Evolutionary conservation across 2,797 vertebrate species (phyloP), one percentile per base, ranked within the genome.

Genomic region (Parotocinclus haroldoi): DNA sequence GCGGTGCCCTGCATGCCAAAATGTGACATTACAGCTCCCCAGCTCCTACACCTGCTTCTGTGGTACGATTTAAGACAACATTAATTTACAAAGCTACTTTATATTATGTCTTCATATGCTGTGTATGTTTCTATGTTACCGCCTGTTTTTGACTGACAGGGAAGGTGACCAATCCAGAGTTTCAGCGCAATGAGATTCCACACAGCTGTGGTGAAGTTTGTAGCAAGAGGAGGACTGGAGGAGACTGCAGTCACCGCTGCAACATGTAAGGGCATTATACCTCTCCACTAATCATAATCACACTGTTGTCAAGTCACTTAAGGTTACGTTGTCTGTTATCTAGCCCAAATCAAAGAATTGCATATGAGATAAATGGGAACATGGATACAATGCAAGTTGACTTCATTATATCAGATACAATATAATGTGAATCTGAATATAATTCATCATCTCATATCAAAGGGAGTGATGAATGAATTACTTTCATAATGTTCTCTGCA

Each of bases 191-290:
- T 76, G 96, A 99, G 91, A 99, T 99, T 81, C 97, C 97, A 45
- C 96, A 99, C 86, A 99, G 96, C 86, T 99, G 97, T 84, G 97
- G 96, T 37, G 96, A 99, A 45, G 93, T 99, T 81, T 99, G 97
- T 87, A 93, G 95, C 69, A 99, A 93, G 89, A 96, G 92, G 84
- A 92, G 95, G 67, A 91, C 92, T 42, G 88, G 92, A 71, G 84
- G 84, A 64, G 93, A 95, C 81, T 99, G 97, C 79, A 94, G 91
- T 60, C 97, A 99, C 80, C 91, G 93, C 71, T 99, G 97, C 85
- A 99, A 98, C 82, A 98, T 99, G 97, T 99, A 90, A 95, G 95
- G 7, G 19, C 39, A 58, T 10, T 7, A 27, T 5, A 27, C 2
- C 27, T 27, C 2, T 27, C 27, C 5, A 5, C 27, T 27, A 27